Evolutionary conservation across 92 coral and sea anemone species (phyloP), one percentile per base, ranked within the genome.

Genomic region (Paragorgia papillata): DNA sequence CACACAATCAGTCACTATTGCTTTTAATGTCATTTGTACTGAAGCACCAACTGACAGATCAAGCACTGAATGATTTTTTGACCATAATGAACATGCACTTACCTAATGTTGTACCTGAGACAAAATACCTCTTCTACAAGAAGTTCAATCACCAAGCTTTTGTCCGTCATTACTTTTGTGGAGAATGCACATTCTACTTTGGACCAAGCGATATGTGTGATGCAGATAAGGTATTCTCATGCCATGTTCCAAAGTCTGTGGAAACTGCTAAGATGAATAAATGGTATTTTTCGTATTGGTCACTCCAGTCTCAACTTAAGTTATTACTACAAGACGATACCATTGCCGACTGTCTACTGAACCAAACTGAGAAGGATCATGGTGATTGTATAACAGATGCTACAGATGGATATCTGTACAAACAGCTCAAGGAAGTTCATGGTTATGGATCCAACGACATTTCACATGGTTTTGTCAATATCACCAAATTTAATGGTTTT

Each of bases 21-120:
- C 51, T 63, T 10, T 32, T 63, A n/a, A 63, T 63, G 70, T 63
- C 70, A 32, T 63, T 63, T 18, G 17, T 63, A 7, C 17, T 63
- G 35, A 63, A 63, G 17, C 70, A 63, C 17, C 70, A 63, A 37
- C 70, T 63, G 9, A 63, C 70, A 15, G 48, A 63, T 63, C 26
- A 63, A 15, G 70, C 70, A 63, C 0, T 63, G 24, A 17, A 22
- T 63, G 70, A 63, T 21, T 63, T 63, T 31, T 32, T 63, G 4
- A 63, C 46, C n/a, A n/a, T n/a, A n/a, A n/a, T n/a, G n/a, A n/a
- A n/a, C n/a, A n/a, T n/a, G n/a, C n/a, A n/a, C n/a, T n/a, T 63
- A 19, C 70, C 69, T 2, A 62, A 62, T 62, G 69, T 62, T 62
- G 69, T 62, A 1, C 69, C 69, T 20, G 35, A 62, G 18, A 1